Conservation (phyloP, 1,140 invertebrate genomes). For the Drosophila asahinai region DNA sequence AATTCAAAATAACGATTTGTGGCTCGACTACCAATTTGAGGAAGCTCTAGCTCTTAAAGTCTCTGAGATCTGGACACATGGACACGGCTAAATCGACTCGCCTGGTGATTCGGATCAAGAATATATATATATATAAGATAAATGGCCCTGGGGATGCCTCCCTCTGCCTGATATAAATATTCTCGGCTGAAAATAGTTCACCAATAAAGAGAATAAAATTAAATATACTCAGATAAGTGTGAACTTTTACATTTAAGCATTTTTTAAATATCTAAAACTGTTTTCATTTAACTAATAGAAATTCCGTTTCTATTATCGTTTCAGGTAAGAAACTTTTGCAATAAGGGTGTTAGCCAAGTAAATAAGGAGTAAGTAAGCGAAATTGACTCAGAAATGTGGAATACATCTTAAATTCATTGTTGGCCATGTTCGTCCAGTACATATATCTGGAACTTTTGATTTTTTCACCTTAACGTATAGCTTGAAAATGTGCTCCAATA, state of each 20-base stretch:
- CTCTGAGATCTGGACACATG: too few relatives aligned
- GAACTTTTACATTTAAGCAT: neutral
- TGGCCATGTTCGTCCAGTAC: neutral
- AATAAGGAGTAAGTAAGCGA: neutral
- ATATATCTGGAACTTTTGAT: neutral
- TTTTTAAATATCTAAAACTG: neutral
- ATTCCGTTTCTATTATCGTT: conserved; percentile 33
- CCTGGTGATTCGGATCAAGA: too few relatives aligned
- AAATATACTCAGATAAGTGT: neutral
- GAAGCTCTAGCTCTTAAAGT: too few relatives aligned
- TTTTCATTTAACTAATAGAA: neutral
- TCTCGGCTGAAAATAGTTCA: too few relatives aligned
- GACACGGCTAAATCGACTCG: too few relatives aligned
- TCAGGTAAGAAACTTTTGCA: conserved; percentile 56
- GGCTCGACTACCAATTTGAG: too few relatives aligned
- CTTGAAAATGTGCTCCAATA: conserved; percentile 24
- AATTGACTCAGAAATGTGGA: too few relatives aligned
- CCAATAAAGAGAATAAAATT: neutral
- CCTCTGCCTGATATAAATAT: too few relatives aligned
- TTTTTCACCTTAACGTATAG: conserved; percentile 7
- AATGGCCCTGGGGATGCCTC: too few relatives aligned
- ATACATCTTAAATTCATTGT: too few relatives aligned
- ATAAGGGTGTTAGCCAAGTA: neutral
- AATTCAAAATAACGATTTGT: too few relatives aligned
- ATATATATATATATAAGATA: too few relatives aligned